Evolutionary conservation across 2,888 invertebrate species (phyloP).

Genomic region (Lobophora halterata): DNA sequence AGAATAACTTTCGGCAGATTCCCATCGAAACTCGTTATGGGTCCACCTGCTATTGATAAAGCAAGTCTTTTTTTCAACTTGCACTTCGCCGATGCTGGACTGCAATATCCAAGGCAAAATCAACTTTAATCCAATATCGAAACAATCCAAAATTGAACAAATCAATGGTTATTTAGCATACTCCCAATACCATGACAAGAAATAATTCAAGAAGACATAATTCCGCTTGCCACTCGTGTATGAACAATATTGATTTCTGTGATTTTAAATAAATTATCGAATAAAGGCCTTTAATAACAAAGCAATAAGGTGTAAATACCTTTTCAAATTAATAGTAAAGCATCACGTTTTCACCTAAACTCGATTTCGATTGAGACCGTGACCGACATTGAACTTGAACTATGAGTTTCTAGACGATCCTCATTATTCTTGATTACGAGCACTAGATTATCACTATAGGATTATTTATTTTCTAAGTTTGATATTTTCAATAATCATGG

Average conservation of each 20-base stretch:
- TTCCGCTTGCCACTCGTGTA: conserved; percentile 19
- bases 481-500: no score
- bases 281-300: conserved; percentile 6
- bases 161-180: conserved; percentile 12
- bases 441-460: background rate
- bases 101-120: conserved; percentile 5
- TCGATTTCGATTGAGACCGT: conserved; percentile 35
- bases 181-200: conserved; percentile 25
- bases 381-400: conserved; percentile 43
- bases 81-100: conserved; percentile 4
- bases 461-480: no score
- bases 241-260: conserved; percentile 26
- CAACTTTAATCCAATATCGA: conserved; percentile 1
- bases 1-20: conserved; percentile 3
- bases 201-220: conserved; percentile 25
- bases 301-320: conserved; percentile 18
- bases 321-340: conserved; percentile 10
- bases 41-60: conserved; percentile 29
- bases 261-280: conserved; percentile 5
- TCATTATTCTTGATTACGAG: conserved; percentile 10
- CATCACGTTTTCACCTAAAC: conserved; percentile 28
- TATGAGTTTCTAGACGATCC: conserved; percentile 14
- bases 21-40: conserved; percentile 22
- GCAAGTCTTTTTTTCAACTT: conserved; percentile 23
- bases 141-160: conserved; percentile 4